A percentile compares a stretch with the other conserved stretches of the same genome.
Evolutionary conservation across 2,113 vertebrate species (phyloP).

Genomic region (Lepisosteus oculatus): DNA sequence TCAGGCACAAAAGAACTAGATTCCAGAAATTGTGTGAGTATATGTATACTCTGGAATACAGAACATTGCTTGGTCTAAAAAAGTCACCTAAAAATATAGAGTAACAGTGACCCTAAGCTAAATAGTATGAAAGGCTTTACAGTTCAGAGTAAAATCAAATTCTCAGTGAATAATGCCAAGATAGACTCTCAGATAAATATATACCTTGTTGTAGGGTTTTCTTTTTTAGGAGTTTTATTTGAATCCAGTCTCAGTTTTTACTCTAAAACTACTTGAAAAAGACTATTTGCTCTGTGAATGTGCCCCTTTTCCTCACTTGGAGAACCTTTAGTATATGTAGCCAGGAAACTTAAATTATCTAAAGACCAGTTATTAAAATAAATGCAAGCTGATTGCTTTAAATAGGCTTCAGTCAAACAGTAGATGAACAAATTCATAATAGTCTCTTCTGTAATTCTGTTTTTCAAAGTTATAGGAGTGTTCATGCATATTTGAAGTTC

Average conservation of each 20-base stretch:
- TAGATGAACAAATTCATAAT: constrained; percentile 4
- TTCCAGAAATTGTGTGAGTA: too few relatives aligned
- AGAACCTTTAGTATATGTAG: not conserved
- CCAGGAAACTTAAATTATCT: constrained; percentile 3
- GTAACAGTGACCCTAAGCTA: too few relatives aligned
- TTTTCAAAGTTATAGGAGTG: too few relatives aligned
- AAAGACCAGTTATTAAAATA: constrained; percentile 2
- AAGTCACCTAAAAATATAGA: too few relatives aligned
- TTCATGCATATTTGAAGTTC: too few relatives aligned
- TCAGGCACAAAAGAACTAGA: too few relatives aligned
- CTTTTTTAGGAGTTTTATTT: not conserved
- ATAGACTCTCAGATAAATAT: too few relatives aligned
- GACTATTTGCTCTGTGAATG: not conserved
- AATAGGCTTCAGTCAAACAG: not conserved
- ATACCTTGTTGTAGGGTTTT: not conserved
- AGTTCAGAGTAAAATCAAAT: too few relatives aligned
- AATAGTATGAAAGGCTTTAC: too few relatives aligned
- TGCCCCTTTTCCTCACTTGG: not conserved
- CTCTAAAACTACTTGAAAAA: not conserved
- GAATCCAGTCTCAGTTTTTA: not conserved
- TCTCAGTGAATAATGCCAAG: too few relatives aligned
- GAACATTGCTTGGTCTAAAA: too few relatives aligned
- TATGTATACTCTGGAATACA: too few relatives aligned
- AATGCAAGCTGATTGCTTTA: not conserved
- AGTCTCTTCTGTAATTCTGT: not conserved